A percentile compares a stretch with the other conserved stretches of the same genome.
Evolutionary conservation across 1,140 invertebrate genomes (phyloP).

Genomic region (Neotoxoptera formosana): DNA sequence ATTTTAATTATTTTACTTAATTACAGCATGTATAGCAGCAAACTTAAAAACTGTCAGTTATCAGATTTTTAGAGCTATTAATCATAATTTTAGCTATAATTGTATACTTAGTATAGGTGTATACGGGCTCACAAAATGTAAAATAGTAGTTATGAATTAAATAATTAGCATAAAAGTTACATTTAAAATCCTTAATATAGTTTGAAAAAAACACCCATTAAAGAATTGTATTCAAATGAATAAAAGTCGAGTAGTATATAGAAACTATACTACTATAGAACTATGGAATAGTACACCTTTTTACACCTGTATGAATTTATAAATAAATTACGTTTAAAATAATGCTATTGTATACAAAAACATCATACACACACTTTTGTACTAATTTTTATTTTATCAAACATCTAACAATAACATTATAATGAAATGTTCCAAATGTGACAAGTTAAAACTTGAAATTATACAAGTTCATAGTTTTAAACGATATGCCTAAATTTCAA

Average conservation of each 20-base stretch:
- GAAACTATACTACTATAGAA: no score
- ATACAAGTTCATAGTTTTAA: not conserved
- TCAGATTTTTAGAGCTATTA: not conserved
- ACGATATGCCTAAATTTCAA: not conserved
- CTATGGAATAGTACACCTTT: not conserved
- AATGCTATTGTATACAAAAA: not conserved
- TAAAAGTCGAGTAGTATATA: not conserved
- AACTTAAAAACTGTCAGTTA: not conserved
- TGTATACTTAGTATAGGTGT: not conserved
- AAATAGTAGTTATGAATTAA: not conserved
- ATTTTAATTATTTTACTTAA: not conserved
- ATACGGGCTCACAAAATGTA: not conserved
- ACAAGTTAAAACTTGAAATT: not conserved
- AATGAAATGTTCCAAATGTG: not conserved
- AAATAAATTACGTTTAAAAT: conserved; percentile 10
- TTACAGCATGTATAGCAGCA: not conserved
- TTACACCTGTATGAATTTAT: conserved; percentile 4
- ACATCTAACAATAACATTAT: not conserved
- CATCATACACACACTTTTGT: not conserved
- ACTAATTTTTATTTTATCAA: not conserved
- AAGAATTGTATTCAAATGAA: not conserved
- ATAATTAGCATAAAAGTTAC: not conserved
- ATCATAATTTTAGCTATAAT: not conserved
- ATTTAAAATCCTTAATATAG: not conserved
- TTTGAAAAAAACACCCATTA: not conserved